Conservation (phyloP, 2,113 vertebrate species). For the Diglossa brunneiventris region DNA sequence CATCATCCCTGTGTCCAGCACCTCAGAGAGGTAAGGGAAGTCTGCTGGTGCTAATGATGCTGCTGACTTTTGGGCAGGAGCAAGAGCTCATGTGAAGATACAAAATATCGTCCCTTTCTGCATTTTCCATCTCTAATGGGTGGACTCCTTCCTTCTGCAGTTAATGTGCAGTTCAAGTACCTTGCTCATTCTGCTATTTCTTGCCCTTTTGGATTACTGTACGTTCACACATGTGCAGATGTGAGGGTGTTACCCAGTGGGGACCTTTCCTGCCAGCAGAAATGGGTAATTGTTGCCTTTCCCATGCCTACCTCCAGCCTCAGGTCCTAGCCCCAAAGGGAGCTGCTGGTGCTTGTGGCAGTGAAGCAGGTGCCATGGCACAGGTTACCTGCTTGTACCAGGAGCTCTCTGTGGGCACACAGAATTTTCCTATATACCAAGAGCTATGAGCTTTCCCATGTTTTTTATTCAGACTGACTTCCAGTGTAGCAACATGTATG, state of each 20-base stretch:
- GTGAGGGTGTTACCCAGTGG: background rate
- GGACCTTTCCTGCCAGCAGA: background rate
- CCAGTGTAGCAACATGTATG: background rate
- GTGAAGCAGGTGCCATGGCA: background rate
- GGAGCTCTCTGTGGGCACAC: background rate
- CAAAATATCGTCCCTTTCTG: background rate
- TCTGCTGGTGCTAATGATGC: background rate
- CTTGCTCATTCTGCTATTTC: background rate
- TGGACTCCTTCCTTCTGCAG: background rate
- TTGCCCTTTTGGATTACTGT: background rate
- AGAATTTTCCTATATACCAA: background rate
- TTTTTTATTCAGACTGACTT: background rate
- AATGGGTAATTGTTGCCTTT: background rate
- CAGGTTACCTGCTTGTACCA: background rate
- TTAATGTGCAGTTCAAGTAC: background rate
- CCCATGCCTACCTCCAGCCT: background rate
- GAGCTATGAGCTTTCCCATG: background rate
- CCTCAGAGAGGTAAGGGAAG: background rate
- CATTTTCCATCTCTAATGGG: background rate
- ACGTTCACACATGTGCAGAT: accelerated
- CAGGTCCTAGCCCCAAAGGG: background rate
- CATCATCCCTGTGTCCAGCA: background rate
- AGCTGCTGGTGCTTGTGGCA: background rate
- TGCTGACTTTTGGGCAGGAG: background rate
- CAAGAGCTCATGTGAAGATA: background rate